These are phyloP conservation scores for Montipora foliosa DNA, from an alignment of 64 coral and sea anemone species.

Conservation along the genomic window DNA sequence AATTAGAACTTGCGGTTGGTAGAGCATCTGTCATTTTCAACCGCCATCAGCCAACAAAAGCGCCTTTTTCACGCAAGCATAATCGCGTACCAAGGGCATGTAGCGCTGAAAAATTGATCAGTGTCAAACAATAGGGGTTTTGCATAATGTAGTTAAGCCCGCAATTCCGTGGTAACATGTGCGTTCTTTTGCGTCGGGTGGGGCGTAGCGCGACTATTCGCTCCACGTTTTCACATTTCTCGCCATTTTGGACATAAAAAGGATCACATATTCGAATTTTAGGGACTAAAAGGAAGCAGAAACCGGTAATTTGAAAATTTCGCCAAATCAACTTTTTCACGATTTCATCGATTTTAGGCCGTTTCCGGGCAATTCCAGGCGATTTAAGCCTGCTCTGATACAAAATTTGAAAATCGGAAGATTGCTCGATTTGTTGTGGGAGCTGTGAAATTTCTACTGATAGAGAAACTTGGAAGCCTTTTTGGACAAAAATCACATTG, in stretches of 20 bases:
- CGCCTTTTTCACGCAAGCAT: slow-evolving; percentile 93
- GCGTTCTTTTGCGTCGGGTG: slow-evolving; percentile 90
- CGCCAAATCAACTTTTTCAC: slow-evolving; percentile 75
- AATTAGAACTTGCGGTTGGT: slow-evolving; percentile 83
- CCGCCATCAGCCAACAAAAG: slow-evolving; percentile 95
- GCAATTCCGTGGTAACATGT: slow-evolving; percentile 96
- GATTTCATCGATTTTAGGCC: slow-evolving; percentile 50
- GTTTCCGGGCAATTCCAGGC: background rate
- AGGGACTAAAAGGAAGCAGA: slow-evolving; percentile 56
- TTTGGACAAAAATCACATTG: slow-evolving; percentile 77
- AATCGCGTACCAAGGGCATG: slow-evolving; percentile 84
- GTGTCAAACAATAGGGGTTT: slow-evolving; percentile 94
- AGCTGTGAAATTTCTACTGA: slow-evolving; percentile 85
- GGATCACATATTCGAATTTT: slow-evolving; percentile 85
- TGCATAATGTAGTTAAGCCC: slow-evolving; percentile 96
- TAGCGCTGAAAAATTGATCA: slow-evolving; percentile 97
- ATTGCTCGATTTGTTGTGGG: slow-evolving; percentile 98
- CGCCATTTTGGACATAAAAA: slow-evolving; percentile 99
- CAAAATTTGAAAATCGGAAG: slow-evolving; percentile 90
- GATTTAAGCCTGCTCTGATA: slow-evolving; percentile 74
- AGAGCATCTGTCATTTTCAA: slow-evolving; percentile 98
- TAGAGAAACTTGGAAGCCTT: slow-evolving; percentile 80
- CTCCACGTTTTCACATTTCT: slow-evolving; percentile 84
- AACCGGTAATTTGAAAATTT: slow-evolving; percentile 77
- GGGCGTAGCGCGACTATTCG: slow-evolving; percentile 75